Conservation (phyloP, 2,888 invertebrate genomes). For the Lochmaea capreae region DNA sequence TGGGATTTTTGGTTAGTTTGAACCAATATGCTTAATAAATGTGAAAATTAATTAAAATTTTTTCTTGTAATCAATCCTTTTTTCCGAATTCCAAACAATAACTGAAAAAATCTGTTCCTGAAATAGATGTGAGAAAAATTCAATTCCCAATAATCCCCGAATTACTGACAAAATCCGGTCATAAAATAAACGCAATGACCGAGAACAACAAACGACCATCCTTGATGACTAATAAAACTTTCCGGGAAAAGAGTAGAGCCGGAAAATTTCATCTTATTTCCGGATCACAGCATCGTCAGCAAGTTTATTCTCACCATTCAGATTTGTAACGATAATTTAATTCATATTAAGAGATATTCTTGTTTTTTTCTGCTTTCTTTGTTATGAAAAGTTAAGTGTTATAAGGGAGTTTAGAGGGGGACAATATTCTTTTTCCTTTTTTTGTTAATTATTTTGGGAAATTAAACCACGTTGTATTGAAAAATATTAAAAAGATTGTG, state of each 20-base stretch:
- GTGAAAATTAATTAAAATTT: no score
- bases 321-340: neutral
- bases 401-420: no score
- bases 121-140: neutral
- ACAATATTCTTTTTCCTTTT: no score
- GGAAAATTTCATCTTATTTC: constrained; percentile 57
- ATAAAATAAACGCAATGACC: constrained; percentile 51
- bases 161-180: constrained; percentile 41
- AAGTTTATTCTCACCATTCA: constrained; percentile 12
- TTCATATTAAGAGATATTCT: neutral
- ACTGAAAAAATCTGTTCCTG: neutral
- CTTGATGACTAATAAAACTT: constrained; percentile 49
- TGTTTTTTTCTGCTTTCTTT: neutral
- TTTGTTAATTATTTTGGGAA: no score
- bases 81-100: neutral
- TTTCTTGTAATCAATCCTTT: no score
- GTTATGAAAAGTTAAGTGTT: no score
- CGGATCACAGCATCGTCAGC: constrained; percentile 51
- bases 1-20: no score
- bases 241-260: constrained; percentile 56
- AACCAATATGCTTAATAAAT: no score
- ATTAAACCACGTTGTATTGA: no score
- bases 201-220: constrained; percentile 51
- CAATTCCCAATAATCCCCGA: constrained; percentile 17
- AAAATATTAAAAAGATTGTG: no score